Evolutionary conservation across 2,888 invertebrate genomes (phyloP), one percentile per base, ranked within the genome.

Genomic region (Ennomos quercinarius): DNA sequence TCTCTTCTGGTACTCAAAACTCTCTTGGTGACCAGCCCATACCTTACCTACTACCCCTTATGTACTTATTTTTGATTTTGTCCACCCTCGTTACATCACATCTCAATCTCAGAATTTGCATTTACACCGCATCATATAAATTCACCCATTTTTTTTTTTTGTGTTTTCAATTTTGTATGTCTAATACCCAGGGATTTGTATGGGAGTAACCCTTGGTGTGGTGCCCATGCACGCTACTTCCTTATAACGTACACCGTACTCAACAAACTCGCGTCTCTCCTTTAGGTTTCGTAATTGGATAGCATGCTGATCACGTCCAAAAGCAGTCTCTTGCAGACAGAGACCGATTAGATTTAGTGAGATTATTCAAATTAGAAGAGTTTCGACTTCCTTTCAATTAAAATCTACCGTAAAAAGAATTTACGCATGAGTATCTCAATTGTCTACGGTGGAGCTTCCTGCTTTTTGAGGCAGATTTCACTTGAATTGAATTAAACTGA

Each of bases 221-320:
- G 2, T 35, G n/a, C 1, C 17, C 41, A 9, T 35, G n/a, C 1
- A 11, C 41, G 40, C 50, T 46, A 37, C 1, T 1, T 41, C 10
- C 35, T 46, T 38, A 9, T 41, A 38, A 5, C 12, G 2, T 44
- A 40, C 5, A n/a, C 43, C 48, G 35, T 8, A 10, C 13, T 34
- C 41, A 58, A 52, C 50, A 47, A 50, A 49, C 44, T 46, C 50
- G 35, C 48, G 46, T 54, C 45, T 36, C 49, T 60, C 54, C 59
- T 50, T 58, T 43, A 35, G 35, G 39, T 46, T 49, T 50, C 49
- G 51, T 60, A 60, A 60, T 60, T 55, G 49, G 54, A 42, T 12
- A 50, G 54, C 38, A 60, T 60, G 54, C 59, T 50, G 59, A 60
- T 60, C 59, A 60, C 59, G 59, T 60, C 12, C 54, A 50, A 41